Conservation (phyloP, 2,888 invertebrate species). For the Epistrophe eligans region DNA sequence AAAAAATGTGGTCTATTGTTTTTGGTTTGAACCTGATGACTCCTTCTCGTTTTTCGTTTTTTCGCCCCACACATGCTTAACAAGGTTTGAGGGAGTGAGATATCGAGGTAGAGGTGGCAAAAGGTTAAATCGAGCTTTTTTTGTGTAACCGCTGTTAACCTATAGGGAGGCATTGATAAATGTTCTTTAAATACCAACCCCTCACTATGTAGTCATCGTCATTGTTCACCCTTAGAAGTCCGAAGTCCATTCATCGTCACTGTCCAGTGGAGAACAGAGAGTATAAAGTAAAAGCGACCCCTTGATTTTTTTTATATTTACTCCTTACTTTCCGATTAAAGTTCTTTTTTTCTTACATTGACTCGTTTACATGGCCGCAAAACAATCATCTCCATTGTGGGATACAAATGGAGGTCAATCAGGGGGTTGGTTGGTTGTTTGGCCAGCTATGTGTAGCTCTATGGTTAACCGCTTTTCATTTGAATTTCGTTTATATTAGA, state of each 20-base stretch:
- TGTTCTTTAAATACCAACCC: slow-evolving; percentile 76
- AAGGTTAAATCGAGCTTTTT: slow-evolving; percentile 76
- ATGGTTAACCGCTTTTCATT: slow-evolving; percentile 75
- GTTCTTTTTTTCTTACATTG: slow-evolving; percentile 54
- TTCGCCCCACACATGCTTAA: slow-evolving; percentile 15
- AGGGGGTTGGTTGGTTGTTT: slow-evolving; percentile 71
- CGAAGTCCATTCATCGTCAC: slow-evolving; percentile 71
- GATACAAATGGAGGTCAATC: slow-evolving; percentile 75
- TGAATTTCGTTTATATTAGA: slow-evolving; percentile 72
- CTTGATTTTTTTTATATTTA: slow-evolving; percentile 57
- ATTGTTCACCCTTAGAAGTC: slow-evolving; percentile 63
- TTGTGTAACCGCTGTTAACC: slow-evolving; percentile 73
- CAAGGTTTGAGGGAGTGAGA: slow-evolving; percentile 39
- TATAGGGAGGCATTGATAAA: slow-evolving; percentile 76
- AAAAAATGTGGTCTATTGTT: slow-evolving; percentile 62
- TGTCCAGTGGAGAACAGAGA: slow-evolving; percentile 58
- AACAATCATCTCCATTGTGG: slow-evolving; percentile 75
- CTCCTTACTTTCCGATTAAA: slow-evolving; percentile 65
- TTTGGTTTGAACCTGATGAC: slow-evolving; percentile 49
- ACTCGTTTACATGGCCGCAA: slow-evolving; percentile 75
- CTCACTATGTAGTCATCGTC: slow-evolving; percentile 39
- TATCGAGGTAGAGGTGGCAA: slow-evolving; percentile 69
- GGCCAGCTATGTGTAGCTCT: slow-evolving; percentile 44
- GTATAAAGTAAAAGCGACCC: slow-evolving; percentile 69
- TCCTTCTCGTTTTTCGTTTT: slow-evolving; percentile 32